phyloP scores from a whole-genome alignment of 2,797 vertebrate genomes.

The Aplochiton taeniatus region DNA sequence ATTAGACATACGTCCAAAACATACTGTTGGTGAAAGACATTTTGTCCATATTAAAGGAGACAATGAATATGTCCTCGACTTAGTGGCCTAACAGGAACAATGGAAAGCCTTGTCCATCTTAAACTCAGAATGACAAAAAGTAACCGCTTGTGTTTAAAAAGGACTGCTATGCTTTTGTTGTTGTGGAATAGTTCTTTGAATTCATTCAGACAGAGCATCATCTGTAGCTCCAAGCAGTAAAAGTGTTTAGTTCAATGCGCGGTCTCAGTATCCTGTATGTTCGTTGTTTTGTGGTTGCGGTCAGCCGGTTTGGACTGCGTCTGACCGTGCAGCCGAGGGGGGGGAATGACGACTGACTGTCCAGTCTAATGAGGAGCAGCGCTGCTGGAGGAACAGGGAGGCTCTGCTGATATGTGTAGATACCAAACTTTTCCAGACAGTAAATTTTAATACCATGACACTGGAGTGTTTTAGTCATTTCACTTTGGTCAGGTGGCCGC shows the following conservation, averaged over 20 bases:
- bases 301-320: slow-evolving; percentile 17
- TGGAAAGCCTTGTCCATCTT: slow-evolving; percentile 32
- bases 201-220: slow-evolving; percentile 33
- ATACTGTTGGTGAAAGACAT: slow-evolving; percentile 13
- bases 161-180: slow-evolving; percentile 25
- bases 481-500: no score
- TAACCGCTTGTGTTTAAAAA: slow-evolving; percentile 29
- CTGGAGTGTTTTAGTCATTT: no score
- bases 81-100: slow-evolving; percentile 46
- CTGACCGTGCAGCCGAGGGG: slow-evolving; percentile 25
- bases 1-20: slow-evolving; percentile 37
- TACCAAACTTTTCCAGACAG: slow-evolving; percentile 19
- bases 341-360: slow-evolving; percentile 51
- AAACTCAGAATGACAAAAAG: slow-evolving; percentile 36
- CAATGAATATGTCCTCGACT: slow-evolving; percentile 8
- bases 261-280: slow-evolving; percentile 47
- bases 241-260: slow-evolving; percentile 45
- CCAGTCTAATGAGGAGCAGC: slow-evolving; percentile 33
- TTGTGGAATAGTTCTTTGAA: slow-evolving; percentile 46
- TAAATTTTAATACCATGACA: slow-evolving; percentile 31
- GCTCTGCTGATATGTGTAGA: slow-evolving; percentile 14
- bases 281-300: slow-evolving; percentile 46
- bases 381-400: slow-evolving; percentile 28
- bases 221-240: slow-evolving; percentile 46
- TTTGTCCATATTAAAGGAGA: slow-evolving; percentile 39